Percentiles rank a stretch among this genome's conserved stretches.
These are phyloP conservation scores for Eubasilissa splendida DNA, from an alignment of 2,888 invertebrate species.

Conservation along the genomic window DNA sequence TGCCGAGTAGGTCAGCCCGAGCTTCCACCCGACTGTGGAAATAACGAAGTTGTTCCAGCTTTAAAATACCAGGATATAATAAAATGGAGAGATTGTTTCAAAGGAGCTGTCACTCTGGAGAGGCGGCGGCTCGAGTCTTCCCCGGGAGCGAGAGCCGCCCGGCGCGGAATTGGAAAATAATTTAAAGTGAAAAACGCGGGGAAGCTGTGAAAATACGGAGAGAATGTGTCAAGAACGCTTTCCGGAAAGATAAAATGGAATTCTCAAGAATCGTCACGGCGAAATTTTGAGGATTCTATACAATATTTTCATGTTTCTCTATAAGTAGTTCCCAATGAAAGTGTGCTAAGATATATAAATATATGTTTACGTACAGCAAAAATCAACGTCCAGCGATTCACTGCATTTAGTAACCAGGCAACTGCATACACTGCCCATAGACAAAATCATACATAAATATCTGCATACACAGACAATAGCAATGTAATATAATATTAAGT, in stretches of 20 bases:
- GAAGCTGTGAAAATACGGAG: conserved; percentile 4
- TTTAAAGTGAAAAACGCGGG: conserved; percentile 27
- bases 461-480: too few relatives aligned
- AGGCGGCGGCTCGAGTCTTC: conserved; percentile 1
- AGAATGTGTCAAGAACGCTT: conserved; percentile 16
- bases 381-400: too few relatives aligned
- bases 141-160: background rate
- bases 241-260: background rate
- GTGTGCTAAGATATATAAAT: too few relatives aligned
- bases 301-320: too few relatives aligned
- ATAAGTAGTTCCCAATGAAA: too few relatives aligned
- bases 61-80: conserved; percentile 1
- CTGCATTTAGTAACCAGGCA: too few relatives aligned
- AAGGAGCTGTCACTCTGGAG: conserved; percentile 32
- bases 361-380: too few relatives aligned
- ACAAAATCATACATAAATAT: too few relatives aligned
- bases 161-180: conserved; percentile 21
- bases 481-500: too few relatives aligned
- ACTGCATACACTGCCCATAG: too few relatives aligned
- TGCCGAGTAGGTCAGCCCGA: conserved; percentile 4
- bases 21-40: conserved; percentile 8
- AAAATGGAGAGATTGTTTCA: conserved; percentile 2
- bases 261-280: background rate
- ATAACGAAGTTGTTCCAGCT: conserved; percentile 29
- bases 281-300: too few relatives aligned